Evolutionary conservation across 2,113 vertebrate genomes (phyloP).

Genomic region (Crotalus helleri): DNA sequence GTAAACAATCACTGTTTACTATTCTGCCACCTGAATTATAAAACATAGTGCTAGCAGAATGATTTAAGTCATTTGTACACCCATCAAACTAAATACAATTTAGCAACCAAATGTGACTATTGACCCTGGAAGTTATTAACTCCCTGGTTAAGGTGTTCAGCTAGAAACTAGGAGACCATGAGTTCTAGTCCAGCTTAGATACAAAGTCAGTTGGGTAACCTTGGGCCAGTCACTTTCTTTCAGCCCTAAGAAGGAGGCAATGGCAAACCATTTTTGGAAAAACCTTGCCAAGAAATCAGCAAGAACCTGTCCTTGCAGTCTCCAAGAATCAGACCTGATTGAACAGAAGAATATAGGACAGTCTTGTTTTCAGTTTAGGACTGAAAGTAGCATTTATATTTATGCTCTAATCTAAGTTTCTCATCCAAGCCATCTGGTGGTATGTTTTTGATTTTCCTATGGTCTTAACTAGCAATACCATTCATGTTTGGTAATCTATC

Average conservation of each 20-base stretch:
- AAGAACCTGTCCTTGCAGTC: neutral
- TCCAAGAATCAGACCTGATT: no score
- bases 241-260: neutral
- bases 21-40: neutral
- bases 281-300: neutral
- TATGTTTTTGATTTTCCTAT: neutral
- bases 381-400: neutral
- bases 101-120: neutral
- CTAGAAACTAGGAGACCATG: neutral
- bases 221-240: neutral
- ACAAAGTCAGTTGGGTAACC: neutral
- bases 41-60: neutral
- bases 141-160: neutral
- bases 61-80: neutral
- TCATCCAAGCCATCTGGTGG: no score
- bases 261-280: neutral
- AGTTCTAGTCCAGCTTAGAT: neutral
- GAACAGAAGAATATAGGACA: neutral
- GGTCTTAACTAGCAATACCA: neutral
- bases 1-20: conserved; percentile 59
- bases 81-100: neutral
- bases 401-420: neutral
- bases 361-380: neutral
- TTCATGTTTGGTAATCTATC: neutral
- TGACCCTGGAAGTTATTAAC: neutral